These are phyloP conservation scores for Corythornis vintsioides DNA, from an alignment of 2,113 vertebrate genomes.

Conservation along the genomic window DNA sequence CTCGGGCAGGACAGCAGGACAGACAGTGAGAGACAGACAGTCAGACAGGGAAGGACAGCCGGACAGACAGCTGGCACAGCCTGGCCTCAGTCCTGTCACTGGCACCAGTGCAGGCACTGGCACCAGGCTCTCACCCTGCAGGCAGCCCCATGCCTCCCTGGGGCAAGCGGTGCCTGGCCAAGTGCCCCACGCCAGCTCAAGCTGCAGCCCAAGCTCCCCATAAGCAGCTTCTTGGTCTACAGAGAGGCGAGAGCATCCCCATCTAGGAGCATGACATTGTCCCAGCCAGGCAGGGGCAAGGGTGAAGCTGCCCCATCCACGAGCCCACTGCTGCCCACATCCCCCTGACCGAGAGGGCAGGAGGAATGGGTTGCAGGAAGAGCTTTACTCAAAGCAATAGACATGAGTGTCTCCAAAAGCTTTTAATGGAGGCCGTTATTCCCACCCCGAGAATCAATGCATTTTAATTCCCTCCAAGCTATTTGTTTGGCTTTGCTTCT, in stretches of 20 bases:
- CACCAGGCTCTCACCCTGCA: neutral
- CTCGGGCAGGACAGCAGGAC: neutral
- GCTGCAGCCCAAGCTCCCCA: neutral
- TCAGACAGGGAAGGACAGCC: neutral
- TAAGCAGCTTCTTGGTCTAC: neutral
- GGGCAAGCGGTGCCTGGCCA: neutral
- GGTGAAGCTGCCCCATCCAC: rapidly evolving
- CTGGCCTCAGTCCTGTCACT: neutral
- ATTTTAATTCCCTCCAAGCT: constrained; percentile 77
- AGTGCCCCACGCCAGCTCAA: neutral
- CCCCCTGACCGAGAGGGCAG: neutral
- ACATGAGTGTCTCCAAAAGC: constrained; percentile 59
- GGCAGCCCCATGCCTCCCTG: neutral
- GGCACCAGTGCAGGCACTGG: neutral
- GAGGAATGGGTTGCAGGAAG: neutral
- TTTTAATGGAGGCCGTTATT: constrained; percentile 71
- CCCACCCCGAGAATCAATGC: constrained; percentile 75
- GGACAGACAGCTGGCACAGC: neutral
- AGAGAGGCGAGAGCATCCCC: neutral
- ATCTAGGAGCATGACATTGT: neutral
- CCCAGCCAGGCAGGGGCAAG: neutral
- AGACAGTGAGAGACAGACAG: neutral
- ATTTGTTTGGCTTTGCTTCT: constrained; percentile 71
- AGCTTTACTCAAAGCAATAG: constrained; percentile 48
- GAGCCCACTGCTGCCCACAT: neutral